These are phyloP conservation scores for Microplitis manilae DNA, from an alignment of 2,888 invertebrate genomes.

Conservation along the genomic window DNA sequence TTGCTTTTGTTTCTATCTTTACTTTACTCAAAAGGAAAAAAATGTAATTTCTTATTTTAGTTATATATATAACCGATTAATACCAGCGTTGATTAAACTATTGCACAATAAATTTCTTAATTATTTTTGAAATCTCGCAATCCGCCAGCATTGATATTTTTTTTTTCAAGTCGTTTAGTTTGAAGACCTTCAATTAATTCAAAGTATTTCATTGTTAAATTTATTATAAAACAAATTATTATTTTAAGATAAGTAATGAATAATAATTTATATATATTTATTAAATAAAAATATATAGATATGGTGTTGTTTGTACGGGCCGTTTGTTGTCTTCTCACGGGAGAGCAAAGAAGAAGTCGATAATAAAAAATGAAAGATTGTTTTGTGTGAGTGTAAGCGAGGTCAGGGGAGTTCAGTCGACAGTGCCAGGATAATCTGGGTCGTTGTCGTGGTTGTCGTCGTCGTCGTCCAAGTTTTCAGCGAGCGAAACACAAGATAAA, in stretches of 20 bases:
- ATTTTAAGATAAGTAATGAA: too few relatives aligned
- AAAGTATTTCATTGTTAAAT: too few relatives aligned
- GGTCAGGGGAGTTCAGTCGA: conserved; percentile 27
- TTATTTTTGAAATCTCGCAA: too few relatives aligned
- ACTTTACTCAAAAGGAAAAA: not conserved
- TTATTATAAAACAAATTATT: too few relatives aligned
- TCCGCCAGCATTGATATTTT: too few relatives aligned
- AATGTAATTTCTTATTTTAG: not conserved
- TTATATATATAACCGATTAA: not conserved
- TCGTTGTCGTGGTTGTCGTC: conserved; percentile 15
- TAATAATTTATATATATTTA: not conserved
- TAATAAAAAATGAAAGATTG: conserved; percentile 4
- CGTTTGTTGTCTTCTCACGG: not conserved
- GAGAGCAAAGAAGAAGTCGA: not conserved
- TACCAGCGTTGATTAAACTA: too few relatives aligned
- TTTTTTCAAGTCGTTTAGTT: too few relatives aligned
- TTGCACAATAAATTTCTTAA: too few relatives aligned
- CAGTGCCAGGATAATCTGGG: conserved; percentile 30
- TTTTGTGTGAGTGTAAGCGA: conserved; percentile 6
- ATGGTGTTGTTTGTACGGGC: not conserved
- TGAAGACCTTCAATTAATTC: too few relatives aligned
- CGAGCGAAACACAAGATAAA: conserved; percentile 18
- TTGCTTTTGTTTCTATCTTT: not conserved
- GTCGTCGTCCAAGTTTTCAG: conserved; percentile 16
- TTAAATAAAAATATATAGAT: not conserved